These are phyloP conservation scores for Sebastes cheni DNA, from an alignment of 2,797 vertebrate species.

Conservation along the genomic window DNA sequence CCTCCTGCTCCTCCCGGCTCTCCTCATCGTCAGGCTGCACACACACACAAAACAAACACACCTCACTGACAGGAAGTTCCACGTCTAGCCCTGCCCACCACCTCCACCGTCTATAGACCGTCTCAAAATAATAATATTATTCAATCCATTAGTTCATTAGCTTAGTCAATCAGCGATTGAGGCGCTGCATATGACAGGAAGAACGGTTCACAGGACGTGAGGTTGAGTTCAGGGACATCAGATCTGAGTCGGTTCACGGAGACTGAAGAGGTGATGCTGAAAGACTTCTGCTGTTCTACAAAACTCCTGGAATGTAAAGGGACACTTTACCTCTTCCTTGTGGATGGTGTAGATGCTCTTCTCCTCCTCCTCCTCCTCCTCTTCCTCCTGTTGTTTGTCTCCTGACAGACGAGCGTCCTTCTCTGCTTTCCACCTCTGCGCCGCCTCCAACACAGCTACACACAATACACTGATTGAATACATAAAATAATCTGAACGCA, in stretches of 20 bases:
- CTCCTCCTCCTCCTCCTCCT: conserved; percentile 86
- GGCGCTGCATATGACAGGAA: too few relatives aligned
- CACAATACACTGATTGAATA: not conserved
- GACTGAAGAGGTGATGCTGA: too few relatives aligned
- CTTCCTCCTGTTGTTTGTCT: conserved; percentile 76
- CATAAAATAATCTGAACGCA: not conserved
- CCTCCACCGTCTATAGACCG: not conserved
- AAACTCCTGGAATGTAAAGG: not conserved
- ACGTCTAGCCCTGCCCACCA: not conserved
- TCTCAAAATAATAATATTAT: not conserved
- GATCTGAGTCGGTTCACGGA: too few relatives aligned
- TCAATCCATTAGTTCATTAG: not conserved
- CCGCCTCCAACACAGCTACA: conserved; percentile 85
- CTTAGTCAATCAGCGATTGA: not conserved
- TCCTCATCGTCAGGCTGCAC: conserved; percentile 87
- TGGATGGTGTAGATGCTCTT: conserved; percentile 89
- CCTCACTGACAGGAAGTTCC: not conserved
- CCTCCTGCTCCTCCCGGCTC: conserved; percentile 79
- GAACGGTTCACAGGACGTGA: too few relatives aligned
- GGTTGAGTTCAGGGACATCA: too few relatives aligned
- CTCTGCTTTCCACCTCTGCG: conserved; percentile 91
- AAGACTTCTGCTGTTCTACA: not conserved
- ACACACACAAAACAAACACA: conserved; percentile 12
- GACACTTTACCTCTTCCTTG: conserved; percentile 83
- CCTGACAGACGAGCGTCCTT: conserved; percentile 83